These are phyloP conservation scores for Crepidodera aurea DNA, from an alignment of 2,888 invertebrate species.

Conservation along the genomic window DNA sequence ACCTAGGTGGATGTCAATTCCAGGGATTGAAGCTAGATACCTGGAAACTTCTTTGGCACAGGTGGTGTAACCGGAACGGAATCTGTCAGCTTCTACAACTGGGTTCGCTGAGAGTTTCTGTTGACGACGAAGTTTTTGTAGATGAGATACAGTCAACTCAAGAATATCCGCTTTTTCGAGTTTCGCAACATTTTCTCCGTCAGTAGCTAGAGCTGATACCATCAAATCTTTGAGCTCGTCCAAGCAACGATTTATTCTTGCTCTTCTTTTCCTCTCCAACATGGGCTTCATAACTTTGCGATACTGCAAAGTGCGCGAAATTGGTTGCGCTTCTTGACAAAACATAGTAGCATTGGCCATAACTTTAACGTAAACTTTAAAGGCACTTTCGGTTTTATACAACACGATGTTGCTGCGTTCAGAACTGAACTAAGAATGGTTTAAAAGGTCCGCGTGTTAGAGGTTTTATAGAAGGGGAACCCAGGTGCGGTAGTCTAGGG, in stretches of 20 bases:
- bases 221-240: slow-evolving; percentile 90
- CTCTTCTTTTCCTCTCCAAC: slow-evolving; percentile 87
- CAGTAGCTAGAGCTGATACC: slow-evolving; percentile 84
- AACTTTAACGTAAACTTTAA: slow-evolving; percentile 50
- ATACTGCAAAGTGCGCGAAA: slow-evolving; percentile 91
- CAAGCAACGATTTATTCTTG: slow-evolving; percentile 88
- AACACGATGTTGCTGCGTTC: slow-evolving; percentile 48
- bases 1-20: slow-evolving; percentile 84
- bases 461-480: slow-evolving; percentile 69
- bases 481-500: slow-evolving; percentile 42
- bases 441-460: slow-evolving; percentile 52
- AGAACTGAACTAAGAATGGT: slow-evolving; percentile 62
- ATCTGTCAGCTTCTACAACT: slow-evolving; percentile 80
- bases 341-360: slow-evolving; percentile 41
- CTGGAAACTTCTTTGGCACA: slow-evolving; percentile 89
- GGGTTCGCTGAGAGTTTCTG: slow-evolving; percentile 75
- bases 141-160: slow-evolving; percentile 84
- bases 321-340: slow-evolving; percentile 60
- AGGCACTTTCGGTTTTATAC: slow-evolving; percentile 29
- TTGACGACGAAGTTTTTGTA: slow-evolving; percentile 82
- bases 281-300: slow-evolving; percentile 94
- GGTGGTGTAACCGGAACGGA: slow-evolving; percentile 86
- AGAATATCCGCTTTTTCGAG: slow-evolving; percentile 89
- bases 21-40: slow-evolving; percentile 83
- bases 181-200: slow-evolving; percentile 88